A percentile compares a stretch with the other conserved stretches of the same genome.
Evolutionary conservation across 2,888 invertebrate genomes (phyloP).

Genomic region (Hydropsyche betteni): DNA sequence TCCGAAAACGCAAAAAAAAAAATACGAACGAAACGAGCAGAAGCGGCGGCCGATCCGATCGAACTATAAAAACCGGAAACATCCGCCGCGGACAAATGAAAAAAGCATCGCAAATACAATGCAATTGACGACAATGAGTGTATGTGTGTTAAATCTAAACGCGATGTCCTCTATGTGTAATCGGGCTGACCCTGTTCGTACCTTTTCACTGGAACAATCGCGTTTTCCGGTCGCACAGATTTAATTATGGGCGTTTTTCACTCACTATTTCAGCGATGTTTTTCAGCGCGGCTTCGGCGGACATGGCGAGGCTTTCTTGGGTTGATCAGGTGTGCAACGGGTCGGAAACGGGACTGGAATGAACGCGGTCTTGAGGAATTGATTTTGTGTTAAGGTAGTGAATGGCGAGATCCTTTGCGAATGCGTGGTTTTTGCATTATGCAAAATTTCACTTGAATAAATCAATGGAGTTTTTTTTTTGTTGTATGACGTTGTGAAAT

Average conservation of each 20-base stretch:
- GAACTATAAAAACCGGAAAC: slow-evolving; percentile 9
- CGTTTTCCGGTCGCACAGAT: slow-evolving; percentile 29
- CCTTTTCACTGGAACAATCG: slow-evolving; percentile 27
- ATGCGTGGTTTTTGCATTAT: too few relatives aligned
- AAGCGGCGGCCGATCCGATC: too few relatives aligned
- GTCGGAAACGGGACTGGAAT: slow-evolving; percentile 38
- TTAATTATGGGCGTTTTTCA: slow-evolving; percentile 1
- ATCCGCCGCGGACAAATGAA: background rate
- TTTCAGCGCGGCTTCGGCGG: slow-evolving; percentile 13
- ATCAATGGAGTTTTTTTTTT: too few relatives aligned
- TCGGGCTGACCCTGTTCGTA: slow-evolving; percentile 7
- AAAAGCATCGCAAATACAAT: background rate
- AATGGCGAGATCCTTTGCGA: slow-evolving; percentile 14
- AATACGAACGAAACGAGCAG: too few relatives aligned
- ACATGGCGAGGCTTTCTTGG: background rate
- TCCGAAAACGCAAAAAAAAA: too few relatives aligned
- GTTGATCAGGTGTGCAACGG: background rate
- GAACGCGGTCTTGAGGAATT: slow-evolving; percentile 34
- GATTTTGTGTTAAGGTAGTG: slow-evolving; percentile 37
- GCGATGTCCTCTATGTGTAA: background rate
- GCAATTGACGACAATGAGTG: background rate
- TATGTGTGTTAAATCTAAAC: too few relatives aligned
- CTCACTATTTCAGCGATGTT: slow-evolving; percentile 24
- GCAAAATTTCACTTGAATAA: too few relatives aligned
- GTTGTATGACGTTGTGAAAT: too few relatives aligned